Percentiles rank a stretch among this genome's conserved stretches.
These are phyloP conservation scores for Drosophila takahashii DNA, from an alignment of 1,140 invertebrate genomes.

Conservation along the genomic window DNA sequence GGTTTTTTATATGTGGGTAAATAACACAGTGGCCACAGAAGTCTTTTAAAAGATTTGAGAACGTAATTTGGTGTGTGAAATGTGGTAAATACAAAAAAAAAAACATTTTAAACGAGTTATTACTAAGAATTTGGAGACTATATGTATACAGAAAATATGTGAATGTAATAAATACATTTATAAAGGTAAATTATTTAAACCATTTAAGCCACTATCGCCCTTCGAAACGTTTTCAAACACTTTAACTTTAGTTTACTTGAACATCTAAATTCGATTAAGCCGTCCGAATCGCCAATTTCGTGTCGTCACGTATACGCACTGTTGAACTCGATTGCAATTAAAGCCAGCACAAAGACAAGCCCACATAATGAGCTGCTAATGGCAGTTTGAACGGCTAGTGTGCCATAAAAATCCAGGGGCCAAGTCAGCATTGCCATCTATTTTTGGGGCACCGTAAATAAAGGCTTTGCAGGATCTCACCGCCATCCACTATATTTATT, in stretches of 20 bases:
- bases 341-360: constrained; percentile 16
- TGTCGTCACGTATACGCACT: constrained; percentile 28
- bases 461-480: constrained; percentile 54
- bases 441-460: constrained; percentile 57
- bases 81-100: not conserved
- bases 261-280: constrained; percentile 28
- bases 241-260: constrained; percentile 15
- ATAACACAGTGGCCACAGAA: constrained; percentile 2
- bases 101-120: no score
- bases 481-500: constrained; percentile 66
- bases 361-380: constrained; percentile 62
- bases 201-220: no score
- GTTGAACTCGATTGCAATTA: constrained; percentile 33
- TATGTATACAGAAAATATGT: not conserved
- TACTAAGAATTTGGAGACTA: not conserved
- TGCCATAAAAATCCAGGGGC: constrained; percentile 46
- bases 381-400: constrained; percentile 43
- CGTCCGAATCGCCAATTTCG: constrained; percentile 18
- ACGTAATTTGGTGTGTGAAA: not conserved
- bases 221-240: not conserved
- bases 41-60: not conserved
- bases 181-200: no score
- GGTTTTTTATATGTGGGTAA: constrained; percentile 19
- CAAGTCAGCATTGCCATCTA: constrained; percentile 39
- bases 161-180: no score